A percentile compares a stretch with the other conserved stretches of the same genome.
phyloP scores from a whole-genome alignment of 2,113 vertebrate species.

The Gasterosteus nipponicus region DNA sequence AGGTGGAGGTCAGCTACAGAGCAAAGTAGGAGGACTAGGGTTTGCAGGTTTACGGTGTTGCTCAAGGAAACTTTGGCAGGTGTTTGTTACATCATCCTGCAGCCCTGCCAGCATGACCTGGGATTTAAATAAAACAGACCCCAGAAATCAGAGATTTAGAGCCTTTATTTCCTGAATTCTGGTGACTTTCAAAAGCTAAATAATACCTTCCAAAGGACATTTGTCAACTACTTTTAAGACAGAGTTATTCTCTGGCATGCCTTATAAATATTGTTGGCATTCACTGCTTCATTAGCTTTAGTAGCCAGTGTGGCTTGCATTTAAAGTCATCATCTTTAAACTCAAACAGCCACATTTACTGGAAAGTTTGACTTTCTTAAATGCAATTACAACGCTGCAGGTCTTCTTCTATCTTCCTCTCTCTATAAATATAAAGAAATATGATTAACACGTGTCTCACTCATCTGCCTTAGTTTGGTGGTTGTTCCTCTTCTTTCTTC shows the following conservation, averaged over 20 bases:
- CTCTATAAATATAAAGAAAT: too few relatives aligned
- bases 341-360: too few relatives aligned
- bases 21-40: background rate
- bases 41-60: background rate
- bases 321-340: too few relatives aligned
- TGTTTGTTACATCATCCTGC: constrained; percentile 3
- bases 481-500: too few relatives aligned
- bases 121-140: constrained; percentile 1
- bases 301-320: too few relatives aligned
- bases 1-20: constrained; percentile 21
- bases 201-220: background rate
- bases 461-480: too few relatives aligned
- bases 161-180: background rate
- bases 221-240: background rate
- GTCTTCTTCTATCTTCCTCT: too few relatives aligned
- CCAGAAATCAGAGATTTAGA: background rate
- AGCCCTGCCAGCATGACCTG: background rate
- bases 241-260: background rate
- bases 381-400: too few relatives aligned
- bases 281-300: background rate
- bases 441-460: too few relatives aligned
- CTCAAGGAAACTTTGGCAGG: background rate
- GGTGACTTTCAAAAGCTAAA: background rate
- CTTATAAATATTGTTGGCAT: background rate
- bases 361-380: too few relatives aligned